Conservation (phyloP, 2,113 vertebrate species). For the Oceanodroma tethys region DNA sequence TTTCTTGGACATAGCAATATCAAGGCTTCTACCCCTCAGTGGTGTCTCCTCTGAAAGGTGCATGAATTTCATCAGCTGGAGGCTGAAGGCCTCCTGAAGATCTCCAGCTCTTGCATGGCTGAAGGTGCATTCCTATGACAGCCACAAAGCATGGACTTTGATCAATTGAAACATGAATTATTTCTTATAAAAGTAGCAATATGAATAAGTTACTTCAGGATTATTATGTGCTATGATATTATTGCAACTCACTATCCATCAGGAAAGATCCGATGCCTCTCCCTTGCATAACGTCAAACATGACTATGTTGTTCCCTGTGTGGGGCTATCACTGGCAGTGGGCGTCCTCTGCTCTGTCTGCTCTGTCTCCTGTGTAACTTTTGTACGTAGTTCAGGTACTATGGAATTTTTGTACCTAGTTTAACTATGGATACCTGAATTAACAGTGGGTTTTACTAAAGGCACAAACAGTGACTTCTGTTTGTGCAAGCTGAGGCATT, state of each 20-base stretch:
- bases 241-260: neutral
- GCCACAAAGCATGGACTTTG: neutral
- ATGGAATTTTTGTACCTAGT: neutral
- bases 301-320: neutral
- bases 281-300: neutral
- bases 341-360: neutral
- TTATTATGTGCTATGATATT: neutral
- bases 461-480: neutral
- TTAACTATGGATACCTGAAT: neutral
- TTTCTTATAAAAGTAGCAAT: neutral
- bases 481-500: neutral
- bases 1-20: neutral
- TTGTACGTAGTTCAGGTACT: neutral
- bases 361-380: fast-evolving
- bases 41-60: neutral
- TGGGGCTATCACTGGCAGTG: neutral
- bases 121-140: neutral
- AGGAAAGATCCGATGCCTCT: neutral
- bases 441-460: neutral
- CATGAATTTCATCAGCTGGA: neutral
- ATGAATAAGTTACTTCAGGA: neutral
- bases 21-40: neutral
- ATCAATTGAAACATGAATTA: neutral
- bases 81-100: neutral
- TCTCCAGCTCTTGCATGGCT: neutral